Conservation (phyloP, 2,888 invertebrate species). For the Dryobota labecula region DNA sequence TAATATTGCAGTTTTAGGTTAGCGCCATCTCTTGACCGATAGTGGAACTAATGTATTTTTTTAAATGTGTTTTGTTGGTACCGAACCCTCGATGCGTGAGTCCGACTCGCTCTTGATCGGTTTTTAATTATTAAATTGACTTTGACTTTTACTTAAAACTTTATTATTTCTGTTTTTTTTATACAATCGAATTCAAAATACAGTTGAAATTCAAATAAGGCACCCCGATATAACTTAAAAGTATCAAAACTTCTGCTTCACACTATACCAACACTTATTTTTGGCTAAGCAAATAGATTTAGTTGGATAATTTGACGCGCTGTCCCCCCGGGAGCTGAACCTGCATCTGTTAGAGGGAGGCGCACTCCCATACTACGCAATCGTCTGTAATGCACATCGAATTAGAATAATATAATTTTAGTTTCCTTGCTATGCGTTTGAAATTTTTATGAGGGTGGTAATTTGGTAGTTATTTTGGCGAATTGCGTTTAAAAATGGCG, state of each 20-base stretch:
- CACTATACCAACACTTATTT: slow-evolving; percentile 71
- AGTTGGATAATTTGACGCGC: slow-evolving; percentile 84
- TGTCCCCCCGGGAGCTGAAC: slow-evolving; percentile 76
- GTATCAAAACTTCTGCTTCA: slow-evolving; percentile 63
- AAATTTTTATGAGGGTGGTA: slow-evolving; percentile 73
- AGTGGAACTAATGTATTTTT: no score
- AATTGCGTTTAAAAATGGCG: not conserved
- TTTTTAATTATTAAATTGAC: no score
- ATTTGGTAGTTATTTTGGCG: not conserved
- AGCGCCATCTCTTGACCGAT: no score
- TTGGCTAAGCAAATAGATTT: slow-evolving; percentile 84
- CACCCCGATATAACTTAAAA: slow-evolving; percentile 26
- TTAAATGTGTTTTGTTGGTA: no score
- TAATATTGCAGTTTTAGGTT: no score
- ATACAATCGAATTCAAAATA: not conserved
- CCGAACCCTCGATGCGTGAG: no score
- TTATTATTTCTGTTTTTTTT: not conserved
- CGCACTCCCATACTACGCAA: slow-evolving; percentile 66
- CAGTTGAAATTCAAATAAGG: not conserved
- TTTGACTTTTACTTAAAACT: not conserved
- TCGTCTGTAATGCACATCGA: slow-evolving; percentile 72
- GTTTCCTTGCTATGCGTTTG: slow-evolving; percentile 70
- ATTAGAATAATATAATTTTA: slow-evolving; percentile 83
- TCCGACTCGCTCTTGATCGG: no score
- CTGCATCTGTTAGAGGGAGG: slow-evolving; percentile 75